Percentiles rank a stretch among this genome's conserved stretches.
phyloP scores from a whole-genome alignment of 2,113 vertebrate species.

The Galeopterus variegatus region DNA sequence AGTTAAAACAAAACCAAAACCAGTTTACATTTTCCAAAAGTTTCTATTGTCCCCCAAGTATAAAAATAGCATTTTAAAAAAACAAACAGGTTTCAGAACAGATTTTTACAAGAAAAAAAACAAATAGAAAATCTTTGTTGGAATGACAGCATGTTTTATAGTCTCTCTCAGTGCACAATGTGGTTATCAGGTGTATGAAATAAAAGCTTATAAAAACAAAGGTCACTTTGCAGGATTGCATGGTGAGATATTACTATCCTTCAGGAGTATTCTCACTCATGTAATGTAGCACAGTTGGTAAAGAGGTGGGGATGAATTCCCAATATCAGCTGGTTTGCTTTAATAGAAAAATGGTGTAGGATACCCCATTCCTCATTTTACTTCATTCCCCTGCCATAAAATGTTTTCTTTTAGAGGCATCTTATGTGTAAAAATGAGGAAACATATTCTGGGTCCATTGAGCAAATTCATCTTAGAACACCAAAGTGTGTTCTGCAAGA shows the following conservation, averaged over 20 bases:
- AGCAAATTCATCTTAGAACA: background rate
- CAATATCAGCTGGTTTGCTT: background rate
- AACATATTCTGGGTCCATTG: background rate
- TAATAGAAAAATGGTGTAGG: background rate
- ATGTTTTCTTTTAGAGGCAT: background rate
- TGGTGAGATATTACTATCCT: background rate
- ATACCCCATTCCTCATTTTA: background rate
- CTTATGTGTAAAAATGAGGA: background rate
- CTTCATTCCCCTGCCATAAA: background rate
- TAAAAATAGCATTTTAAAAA: constrained; percentile 14
- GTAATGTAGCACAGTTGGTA: background rate
- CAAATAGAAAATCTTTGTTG: background rate
- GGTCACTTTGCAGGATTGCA: background rate
- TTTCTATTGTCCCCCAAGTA: background rate
- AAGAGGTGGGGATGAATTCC: background rate
- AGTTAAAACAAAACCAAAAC: background rate
- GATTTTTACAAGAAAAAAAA: constrained; percentile 1
- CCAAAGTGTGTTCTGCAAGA: background rate
- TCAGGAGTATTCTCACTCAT: background rate
- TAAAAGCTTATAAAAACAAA: background rate
- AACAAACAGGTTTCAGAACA: constrained; percentile 21
- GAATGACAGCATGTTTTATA: background rate
- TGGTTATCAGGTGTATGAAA: background rate
- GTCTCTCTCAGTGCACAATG: background rate
- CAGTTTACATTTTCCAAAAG: background rate